phyloP scores from a whole-genome alignment of 1,140 invertebrate species.

The Drosophila mayri region DNA sequence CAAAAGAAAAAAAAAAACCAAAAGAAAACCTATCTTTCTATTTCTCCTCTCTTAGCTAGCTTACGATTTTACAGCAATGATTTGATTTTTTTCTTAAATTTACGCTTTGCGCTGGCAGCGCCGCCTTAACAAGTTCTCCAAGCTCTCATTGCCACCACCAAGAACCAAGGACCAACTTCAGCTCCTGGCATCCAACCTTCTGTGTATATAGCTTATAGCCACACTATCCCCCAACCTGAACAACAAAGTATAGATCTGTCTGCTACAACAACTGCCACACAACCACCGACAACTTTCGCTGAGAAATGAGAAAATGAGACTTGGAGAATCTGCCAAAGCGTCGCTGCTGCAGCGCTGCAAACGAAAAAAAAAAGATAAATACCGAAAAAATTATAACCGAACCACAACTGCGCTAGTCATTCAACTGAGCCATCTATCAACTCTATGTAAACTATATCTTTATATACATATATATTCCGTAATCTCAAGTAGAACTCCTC shows the following conservation, averaged over 20 bases:
- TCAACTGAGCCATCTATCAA: constrained; percentile 43
- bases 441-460: constrained; percentile 59
- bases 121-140: constrained; percentile 81
- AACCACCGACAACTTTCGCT: constrained; percentile 40
- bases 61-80: constrained; percentile 80
- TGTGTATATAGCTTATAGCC: constrained; percentile 58
- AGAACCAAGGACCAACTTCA: constrained; percentile 25
- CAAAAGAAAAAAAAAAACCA: constrained; percentile 29
- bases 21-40: constrained; percentile 45
- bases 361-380: constrained; percentile 38
- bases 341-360: constrained; percentile 75
- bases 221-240: constrained; percentile 41
- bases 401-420: constrained; percentile 75
- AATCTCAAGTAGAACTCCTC: constrained; percentile 51
- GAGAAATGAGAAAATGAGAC: constrained; percentile 39
- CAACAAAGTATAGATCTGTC: constrained; percentile 30
- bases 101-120: constrained; percentile 73
- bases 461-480: constrained; percentile 46
- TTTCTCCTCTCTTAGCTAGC: constrained; percentile 53
- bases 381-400: constrained; percentile 45
- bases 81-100: constrained; percentile 85
- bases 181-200: constrained; percentile 46
- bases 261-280: constrained; percentile 41
- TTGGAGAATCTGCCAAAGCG: constrained; percentile 83
- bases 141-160: constrained; percentile 58